Conservation (phyloP, 2,888 invertebrate genomes). For the Acrobasis repandana region DNA sequence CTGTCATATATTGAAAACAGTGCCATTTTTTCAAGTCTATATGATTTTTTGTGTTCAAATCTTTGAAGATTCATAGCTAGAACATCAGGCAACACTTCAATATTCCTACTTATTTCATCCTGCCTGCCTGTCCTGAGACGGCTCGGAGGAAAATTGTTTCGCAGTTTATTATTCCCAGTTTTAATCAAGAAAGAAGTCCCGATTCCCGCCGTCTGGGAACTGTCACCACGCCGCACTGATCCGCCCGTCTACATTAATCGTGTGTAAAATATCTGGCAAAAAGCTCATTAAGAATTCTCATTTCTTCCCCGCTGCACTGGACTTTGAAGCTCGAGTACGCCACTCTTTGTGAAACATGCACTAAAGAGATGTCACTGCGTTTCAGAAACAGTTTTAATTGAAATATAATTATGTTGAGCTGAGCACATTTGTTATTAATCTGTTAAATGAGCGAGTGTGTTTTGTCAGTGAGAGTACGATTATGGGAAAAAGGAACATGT, state of each 20-base stretch:
- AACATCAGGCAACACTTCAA: conserved; percentile 45
- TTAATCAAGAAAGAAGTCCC: conserved; percentile 74
- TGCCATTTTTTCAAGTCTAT: no score
- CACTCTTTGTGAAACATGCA: conserved; percentile 11
- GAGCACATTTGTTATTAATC: not conserved
- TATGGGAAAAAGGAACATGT: no score
- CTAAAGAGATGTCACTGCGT: conserved; percentile 6
- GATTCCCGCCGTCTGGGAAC: conserved; percentile 58
- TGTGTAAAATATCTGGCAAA: conserved; percentile 55
- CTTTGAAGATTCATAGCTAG: no score
- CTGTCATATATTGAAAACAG: no score
- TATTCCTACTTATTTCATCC: conserved; percentile 55
- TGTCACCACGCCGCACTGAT: conserved; percentile 53
- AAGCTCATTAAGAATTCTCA: conserved; percentile 47
- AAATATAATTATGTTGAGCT: conserved; percentile 17
- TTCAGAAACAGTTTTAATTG: conserved; percentile 11
- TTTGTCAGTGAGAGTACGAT: not conserved
- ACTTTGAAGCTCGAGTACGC: conserved; percentile 22
- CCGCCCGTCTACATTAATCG: conserved; percentile 58
- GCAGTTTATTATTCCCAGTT: conserved; percentile 77
- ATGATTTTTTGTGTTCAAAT: no score
- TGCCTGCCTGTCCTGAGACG: conserved; percentile 46
- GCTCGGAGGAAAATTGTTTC: conserved; percentile 67
- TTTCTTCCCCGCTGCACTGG: conserved; percentile 36
- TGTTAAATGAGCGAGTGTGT: not conserved